These are phyloP conservation scores for Nibea albiflora DNA, from an alignment of 2,113 vertebrate species.

Conservation along the genomic window DNA sequence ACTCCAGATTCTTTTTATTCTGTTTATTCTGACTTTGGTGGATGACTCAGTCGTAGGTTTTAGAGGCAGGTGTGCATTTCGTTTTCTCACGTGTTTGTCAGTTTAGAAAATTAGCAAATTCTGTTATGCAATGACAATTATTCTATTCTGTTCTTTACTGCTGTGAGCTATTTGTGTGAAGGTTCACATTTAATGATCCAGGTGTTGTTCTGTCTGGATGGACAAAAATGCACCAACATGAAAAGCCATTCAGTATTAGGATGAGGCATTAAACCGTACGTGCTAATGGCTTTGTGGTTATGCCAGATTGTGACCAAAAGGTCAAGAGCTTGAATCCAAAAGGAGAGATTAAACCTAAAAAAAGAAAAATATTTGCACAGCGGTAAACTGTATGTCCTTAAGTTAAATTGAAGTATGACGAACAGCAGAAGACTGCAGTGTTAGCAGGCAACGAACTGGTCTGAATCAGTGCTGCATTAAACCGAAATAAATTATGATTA, in stretches of 20 bases:
- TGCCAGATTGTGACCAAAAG: constrained; percentile 18
- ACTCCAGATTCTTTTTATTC: constrained; percentile 8
- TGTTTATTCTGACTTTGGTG: constrained; percentile 25
- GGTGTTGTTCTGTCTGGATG: constrained; percentile 26
- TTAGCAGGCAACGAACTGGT: constrained; percentile 27
- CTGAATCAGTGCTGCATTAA: constrained; percentile 30
- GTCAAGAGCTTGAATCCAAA: constrained; percentile 34
- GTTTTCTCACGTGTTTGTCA: not conserved
- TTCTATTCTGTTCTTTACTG: not conserved
- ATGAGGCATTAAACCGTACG: constrained; percentile 17
- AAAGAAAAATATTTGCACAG: not conserved
- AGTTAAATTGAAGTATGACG: not conserved
- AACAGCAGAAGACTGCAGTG: not conserved
- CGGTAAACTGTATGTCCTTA: constrained; percentile 8
- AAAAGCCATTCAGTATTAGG: constrained; percentile 33
- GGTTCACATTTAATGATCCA: constrained; percentile 34
- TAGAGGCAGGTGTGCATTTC: constrained; percentile 3
- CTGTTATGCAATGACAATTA: too few relatives aligned
- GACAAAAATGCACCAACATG: constrained; percentile 4
- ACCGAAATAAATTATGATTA: constrained; percentile 23
- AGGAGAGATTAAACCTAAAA: constrained; percentile 21
- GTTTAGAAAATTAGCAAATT: not conserved
- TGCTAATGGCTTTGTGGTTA: constrained; percentile 38
- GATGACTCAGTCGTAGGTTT: constrained; percentile 6
- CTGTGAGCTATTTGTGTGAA: constrained; percentile 10